phyloP scores from a whole-genome alignment of 2,888 invertebrate species.

The Leptinotarsa haldemani region DNA sequence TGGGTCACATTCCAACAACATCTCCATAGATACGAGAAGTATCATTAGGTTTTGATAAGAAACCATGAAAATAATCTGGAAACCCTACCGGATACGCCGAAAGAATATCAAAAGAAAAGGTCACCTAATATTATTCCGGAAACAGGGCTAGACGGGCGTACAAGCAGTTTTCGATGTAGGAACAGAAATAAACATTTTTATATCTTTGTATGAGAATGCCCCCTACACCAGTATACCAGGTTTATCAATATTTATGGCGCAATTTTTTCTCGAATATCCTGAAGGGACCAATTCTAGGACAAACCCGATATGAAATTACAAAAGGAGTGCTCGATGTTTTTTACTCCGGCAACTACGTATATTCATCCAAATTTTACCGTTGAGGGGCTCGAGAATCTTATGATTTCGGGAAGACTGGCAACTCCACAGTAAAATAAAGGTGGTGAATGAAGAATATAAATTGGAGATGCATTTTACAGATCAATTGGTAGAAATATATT shows the following conservation, averaged over 20 bases:
- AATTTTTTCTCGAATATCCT: constrained; percentile 25
- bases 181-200: constrained; percentile 12
- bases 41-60: not conserved
- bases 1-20: too few species aligned
- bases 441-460: too few species aligned
- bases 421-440: too few species aligned
- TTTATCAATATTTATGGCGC: constrained; percentile 33
- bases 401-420: too few species aligned
- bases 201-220: constrained; percentile 12
- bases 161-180: constrained; percentile 4
- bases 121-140: not conserved
- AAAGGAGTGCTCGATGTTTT: not conserved
- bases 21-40: not conserved
- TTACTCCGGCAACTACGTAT: not conserved
- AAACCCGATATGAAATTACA: constrained; percentile 30
- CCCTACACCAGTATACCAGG: not conserved
- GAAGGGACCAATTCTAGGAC: constrained; percentile 37
- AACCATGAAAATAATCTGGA: not conserved
- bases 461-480: too few species aligned
- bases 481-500: too few species aligned
- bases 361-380: too few species aligned
- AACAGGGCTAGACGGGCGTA: not conserved
- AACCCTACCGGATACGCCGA: not conserved
- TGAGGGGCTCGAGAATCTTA: too few species aligned
- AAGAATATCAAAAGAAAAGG: constrained; percentile 1